Evolutionary conservation across 2,797 vertebrate species (phyloP).

Genomic region (Darevskia nairensis): DNA sequence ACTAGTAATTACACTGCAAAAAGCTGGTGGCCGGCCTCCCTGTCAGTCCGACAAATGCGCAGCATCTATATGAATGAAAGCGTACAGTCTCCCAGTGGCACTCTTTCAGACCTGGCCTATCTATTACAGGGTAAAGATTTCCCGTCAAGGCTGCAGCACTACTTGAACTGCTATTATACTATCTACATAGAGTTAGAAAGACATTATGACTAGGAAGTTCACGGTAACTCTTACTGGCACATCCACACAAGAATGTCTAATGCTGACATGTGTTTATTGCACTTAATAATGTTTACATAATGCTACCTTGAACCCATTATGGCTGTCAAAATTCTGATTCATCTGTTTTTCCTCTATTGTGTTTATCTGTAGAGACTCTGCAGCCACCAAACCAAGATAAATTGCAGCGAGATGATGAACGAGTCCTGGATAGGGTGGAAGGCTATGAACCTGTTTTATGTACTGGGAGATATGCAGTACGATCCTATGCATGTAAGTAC

Average conservation of each 20-base stretch:
- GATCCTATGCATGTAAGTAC: background rate
- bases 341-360: slow-evolving; percentile 48
- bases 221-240: slow-evolving; percentile 71
- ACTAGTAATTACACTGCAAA: slow-evolving; percentile 73
- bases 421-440: background rate
- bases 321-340: slow-evolving; percentile 76
- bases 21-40: slow-evolving; percentile 69
- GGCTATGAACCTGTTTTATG: accelerated
- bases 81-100: slow-evolving; percentile 68
- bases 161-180: slow-evolving; percentile 76
- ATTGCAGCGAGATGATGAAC: background rate
- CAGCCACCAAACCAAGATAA: slow-evolving; percentile 54
- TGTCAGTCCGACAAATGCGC: slow-evolving; percentile 62
- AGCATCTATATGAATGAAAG: slow-evolving; percentile 75
- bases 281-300: slow-evolving; percentile 83
- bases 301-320: slow-evolving; percentile 77
- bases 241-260: slow-evolving; percentile 74
- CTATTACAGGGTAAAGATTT: slow-evolving; percentile 80
- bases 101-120: slow-evolving; percentile 75
- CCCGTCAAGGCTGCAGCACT: slow-evolving; percentile 73
- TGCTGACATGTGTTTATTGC: slow-evolving; percentile 78
- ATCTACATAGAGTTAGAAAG: slow-evolving; percentile 82
- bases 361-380: slow-evolving; percentile 67
- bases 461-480: background rate
- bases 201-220: slow-evolving; percentile 76